Evolutionary conservation across 2,888 invertebrate genomes (phyloP).

Genomic region (Elegia similella): DNA sequence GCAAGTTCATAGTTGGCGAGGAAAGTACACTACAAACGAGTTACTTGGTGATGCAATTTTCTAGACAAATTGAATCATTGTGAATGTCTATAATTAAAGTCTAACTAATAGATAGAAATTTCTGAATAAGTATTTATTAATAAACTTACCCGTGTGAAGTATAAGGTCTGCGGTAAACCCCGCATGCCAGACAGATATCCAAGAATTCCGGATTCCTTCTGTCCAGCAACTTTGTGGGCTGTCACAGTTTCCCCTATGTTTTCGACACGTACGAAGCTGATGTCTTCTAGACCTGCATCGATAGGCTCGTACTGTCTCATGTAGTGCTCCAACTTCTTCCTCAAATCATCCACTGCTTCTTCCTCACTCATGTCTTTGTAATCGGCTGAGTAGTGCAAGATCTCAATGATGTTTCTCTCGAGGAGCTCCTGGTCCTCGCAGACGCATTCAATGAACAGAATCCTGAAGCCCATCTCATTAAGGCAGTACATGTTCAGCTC

Average conservation of each 20-base stretch:
- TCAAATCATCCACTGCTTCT: slow-evolving; percentile 90
- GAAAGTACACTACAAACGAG: background rate
- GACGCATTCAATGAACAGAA: slow-evolving; percentile 95
- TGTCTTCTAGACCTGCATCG: slow-evolving; percentile 81
- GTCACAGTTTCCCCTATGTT: slow-evolving; percentile 85
- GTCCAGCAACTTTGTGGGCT: slow-evolving; percentile 87
- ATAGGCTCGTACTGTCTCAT: slow-evolving; percentile 90
- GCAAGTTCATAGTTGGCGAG: background rate
- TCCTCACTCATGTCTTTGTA: slow-evolving; percentile 90
- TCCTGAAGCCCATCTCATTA: slow-evolving; percentile 88
- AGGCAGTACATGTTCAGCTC: slow-evolving; percentile 88
- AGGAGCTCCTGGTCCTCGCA: slow-evolving; percentile 87
- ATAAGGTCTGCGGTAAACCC: slow-evolving; percentile 91
- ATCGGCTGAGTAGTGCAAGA: slow-evolving; percentile 92
- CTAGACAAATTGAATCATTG: background rate
- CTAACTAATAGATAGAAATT: background rate
- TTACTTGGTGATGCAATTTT: background rate
- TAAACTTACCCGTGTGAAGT: slow-evolving; percentile 91
- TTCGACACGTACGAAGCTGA: slow-evolving; percentile 73
- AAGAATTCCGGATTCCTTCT: slow-evolving; percentile 91
- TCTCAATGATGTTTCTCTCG: slow-evolving; percentile 83
- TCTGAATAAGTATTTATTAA: background rate
- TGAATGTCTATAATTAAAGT: background rate
- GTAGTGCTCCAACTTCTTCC: slow-evolving; percentile 92
- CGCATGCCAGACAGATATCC: slow-evolving; percentile 94